A percentile compares a stretch with the other conserved stretches of the same genome.
These are phyloP conservation scores for Eugnorisma glareosa DNA, from an alignment of 2,888 invertebrate species.

Conservation along the genomic window DNA sequence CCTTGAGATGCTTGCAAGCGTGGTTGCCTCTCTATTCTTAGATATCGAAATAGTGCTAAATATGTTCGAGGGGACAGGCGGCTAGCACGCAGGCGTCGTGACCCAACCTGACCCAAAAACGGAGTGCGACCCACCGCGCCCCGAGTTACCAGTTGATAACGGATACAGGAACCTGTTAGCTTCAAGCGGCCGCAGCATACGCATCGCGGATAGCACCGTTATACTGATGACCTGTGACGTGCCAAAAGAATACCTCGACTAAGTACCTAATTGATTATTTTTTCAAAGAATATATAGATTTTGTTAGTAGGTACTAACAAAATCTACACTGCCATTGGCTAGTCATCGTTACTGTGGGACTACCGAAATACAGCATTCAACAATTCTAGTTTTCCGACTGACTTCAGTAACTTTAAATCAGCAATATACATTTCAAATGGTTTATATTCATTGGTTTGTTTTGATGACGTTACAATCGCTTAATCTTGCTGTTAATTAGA, in stretches of 20 bases:
- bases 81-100: slow-evolving; percentile 88
- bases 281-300: slow-evolving; percentile 6
- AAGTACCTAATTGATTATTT: slow-evolving; percentile 7
- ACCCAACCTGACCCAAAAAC: slow-evolving; percentile 90
- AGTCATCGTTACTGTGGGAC: not conserved
- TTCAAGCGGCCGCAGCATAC: slow-evolving; percentile 73
- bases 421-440: not conserved
- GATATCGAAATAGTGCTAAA: slow-evolving; percentile 84
- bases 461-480: slow-evolving; percentile 13
- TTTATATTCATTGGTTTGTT: slow-evolving; percentile 7
- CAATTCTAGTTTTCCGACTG: not conserved
- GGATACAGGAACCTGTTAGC: slow-evolving; percentile 86
- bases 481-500: slow-evolving; percentile 30
- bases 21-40: slow-evolving; percentile 86
- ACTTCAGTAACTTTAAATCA: not conserved
- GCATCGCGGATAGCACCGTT: slow-evolving; percentile 78
- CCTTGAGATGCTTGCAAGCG: slow-evolving; percentile 85
- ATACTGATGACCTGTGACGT: slow-evolving; percentile 73
- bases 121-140: slow-evolving; percentile 84
- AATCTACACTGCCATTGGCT: slow-evolving; percentile 17
- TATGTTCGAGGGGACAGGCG: slow-evolving; percentile 79
- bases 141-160: slow-evolving; percentile 84
- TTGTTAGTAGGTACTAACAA: not conserved
- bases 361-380: not conserved
- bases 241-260: slow-evolving; percentile 44